These are phyloP conservation scores for Vultur gryphus DNA, from an alignment of 2,797 vertebrate genomes.

Conservation along the genomic window DNA sequence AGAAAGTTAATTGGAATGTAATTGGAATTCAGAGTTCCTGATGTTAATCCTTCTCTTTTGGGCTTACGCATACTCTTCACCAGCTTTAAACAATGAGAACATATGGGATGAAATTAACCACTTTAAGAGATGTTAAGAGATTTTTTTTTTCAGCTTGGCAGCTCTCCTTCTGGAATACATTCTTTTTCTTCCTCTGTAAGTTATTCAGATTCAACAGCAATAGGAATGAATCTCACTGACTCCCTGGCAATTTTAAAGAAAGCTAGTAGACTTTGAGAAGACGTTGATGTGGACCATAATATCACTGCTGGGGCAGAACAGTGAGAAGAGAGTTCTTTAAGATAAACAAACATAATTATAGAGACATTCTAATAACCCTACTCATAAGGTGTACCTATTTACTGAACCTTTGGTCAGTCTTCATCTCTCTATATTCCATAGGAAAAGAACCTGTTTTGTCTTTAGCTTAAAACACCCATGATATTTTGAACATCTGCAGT, in stretches of 20 bases:
- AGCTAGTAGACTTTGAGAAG: not conserved
- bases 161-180: not conserved
- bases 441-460: not conserved
- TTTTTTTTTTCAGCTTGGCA: not conserved
- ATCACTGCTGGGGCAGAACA: not conserved
- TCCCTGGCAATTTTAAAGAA: not conserved
- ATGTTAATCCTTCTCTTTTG: not conserved
- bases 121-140: not conserved
- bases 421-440: not conserved
- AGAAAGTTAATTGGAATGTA: not conserved
- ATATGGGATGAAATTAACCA: not conserved
- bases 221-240: not conserved
- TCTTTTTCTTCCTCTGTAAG: not conserved
- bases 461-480: not conserved
- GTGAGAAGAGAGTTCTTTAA: not conserved
- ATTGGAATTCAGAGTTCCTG: not conserved
- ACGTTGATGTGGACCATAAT: not conserved
- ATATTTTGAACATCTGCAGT: not conserved
- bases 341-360: not conserved
- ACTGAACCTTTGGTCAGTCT: not conserved
- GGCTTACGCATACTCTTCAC: not conserved
- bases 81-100: not conserved
- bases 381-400: not conserved
- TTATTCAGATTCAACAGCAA: not conserved
- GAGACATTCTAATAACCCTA: not conserved